Percentiles rank a stretch among this genome's conserved stretches.
Evolutionary conservation across 1,140 invertebrate genomes (phyloP).

Genomic region (Dysdera silvatica): DNA sequence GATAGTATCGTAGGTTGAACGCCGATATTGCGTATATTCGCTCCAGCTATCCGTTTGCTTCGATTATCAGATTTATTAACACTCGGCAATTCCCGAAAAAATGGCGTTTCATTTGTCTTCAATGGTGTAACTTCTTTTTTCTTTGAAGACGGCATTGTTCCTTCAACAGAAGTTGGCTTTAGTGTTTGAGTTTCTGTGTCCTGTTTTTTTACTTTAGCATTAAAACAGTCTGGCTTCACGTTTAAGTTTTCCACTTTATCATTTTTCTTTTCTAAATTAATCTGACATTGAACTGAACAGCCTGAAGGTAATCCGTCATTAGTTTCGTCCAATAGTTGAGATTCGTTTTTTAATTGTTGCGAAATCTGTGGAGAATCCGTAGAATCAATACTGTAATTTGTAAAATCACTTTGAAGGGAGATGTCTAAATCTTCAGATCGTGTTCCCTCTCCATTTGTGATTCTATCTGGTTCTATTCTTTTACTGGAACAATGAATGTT

Average conservation of each 20-base stretch:
- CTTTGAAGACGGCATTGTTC: background rate
- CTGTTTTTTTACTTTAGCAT: background rate
- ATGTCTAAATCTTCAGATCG: slow-evolving; percentile 45
- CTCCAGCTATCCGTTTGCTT: too few relatives aligned
- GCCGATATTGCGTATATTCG: too few relatives aligned
- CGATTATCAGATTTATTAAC: too few relatives aligned
- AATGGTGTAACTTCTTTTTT: background rate
- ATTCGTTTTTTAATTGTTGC: slow-evolving; percentile 22
- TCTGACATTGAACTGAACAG: background rate
- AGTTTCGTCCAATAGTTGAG: background rate
- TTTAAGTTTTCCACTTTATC: background rate
- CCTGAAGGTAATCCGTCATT: background rate
- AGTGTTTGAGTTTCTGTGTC: background rate
- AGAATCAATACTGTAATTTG: slow-evolving; percentile 27
- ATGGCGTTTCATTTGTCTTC: too few relatives aligned
- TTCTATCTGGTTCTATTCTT: slow-evolving; percentile 24
- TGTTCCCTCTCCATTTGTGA: slow-evolving; percentile 74
- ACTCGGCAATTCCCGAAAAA: too few relatives aligned
- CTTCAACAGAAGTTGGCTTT: background rate
- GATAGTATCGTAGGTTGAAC: too few relatives aligned
- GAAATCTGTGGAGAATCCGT: slow-evolving; percentile 31
- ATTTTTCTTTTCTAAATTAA: background rate
- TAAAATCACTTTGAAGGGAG: slow-evolving; percentile 18
- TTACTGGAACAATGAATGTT: too few relatives aligned
- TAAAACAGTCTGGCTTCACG: background rate